Conservation (phyloP, 1,140 invertebrate genomes). For the Ladona fulva region DNA sequence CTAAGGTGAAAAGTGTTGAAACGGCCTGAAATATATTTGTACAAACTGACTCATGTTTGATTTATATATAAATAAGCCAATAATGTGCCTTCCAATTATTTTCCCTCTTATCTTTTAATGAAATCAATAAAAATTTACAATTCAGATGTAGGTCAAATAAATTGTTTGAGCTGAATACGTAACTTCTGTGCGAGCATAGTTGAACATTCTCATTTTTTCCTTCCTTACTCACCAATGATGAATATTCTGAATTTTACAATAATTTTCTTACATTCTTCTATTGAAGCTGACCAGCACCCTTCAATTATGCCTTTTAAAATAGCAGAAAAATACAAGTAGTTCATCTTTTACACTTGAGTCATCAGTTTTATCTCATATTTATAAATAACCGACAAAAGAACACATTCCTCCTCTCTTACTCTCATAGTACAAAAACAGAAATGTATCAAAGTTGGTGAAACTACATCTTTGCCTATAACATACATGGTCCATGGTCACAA, state of each 20-base stretch:
- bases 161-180: background rate
- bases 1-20: too few species aligned
- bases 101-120: background rate
- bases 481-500: background rate
- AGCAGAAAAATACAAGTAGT: constrained; percentile 10
- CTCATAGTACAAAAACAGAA: background rate
- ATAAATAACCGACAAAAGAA: constrained; percentile 7
- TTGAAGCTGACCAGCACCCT: background rate
- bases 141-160: background rate
- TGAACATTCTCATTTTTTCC: background rate
- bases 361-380: background rate
- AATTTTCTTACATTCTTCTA: background rate
- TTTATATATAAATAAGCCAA: background rate
- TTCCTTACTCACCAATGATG: background rate
- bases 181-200: background rate
- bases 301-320: constrained; percentile 6
- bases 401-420: background rate
- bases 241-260: background rate
- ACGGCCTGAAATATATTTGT: too few species aligned
- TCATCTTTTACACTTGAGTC: background rate
- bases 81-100: background rate
- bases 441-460: constrained; percentile 6
- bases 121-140: background rate
- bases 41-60: too few species aligned
- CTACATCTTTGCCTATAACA: background rate